Evolutionary conservation across 2,888 invertebrate species (phyloP), one percentile per base, ranked within the genome.

Genomic region (Clistopyga incitator): DNA sequence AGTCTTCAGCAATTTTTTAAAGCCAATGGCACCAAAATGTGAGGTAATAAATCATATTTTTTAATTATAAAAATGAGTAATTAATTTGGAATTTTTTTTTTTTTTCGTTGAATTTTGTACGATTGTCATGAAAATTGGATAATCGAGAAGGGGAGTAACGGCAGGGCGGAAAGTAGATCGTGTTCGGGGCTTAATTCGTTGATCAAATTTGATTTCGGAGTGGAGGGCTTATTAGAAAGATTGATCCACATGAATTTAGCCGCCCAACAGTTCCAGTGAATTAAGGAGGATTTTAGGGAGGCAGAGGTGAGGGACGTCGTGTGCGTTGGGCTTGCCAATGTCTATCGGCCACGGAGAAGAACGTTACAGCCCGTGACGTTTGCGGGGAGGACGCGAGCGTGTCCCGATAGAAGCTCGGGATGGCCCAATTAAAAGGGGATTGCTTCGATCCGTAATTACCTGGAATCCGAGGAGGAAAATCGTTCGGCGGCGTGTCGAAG

Each of bases 341-440:
- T 78, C 38, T 4, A 71, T 25, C 45, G 38, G 20, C 13, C 59
- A 72, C 74, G 56, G 59, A 54, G 74, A 61, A 70, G 74, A 56
- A 75, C 59, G 77, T 74, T 78, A 65, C 45, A 74, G 59, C 65
- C 54, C 64, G 76, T 77, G 76, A 81, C 71, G 67, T 18, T 64
- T 56, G 59, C 54, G 54, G 6, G 15, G 25, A 85, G 79, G 86
- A 85, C 86, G 88, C 85, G 72, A 86, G 74, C 77, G 77, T 77
- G 64, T 82, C 78, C 74, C 88, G 88, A 88, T 89, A 87, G 89
- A 85, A 85, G 87, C 87, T 86, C 65, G 74, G 88, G 88, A 89
- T 90, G 86, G 89, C 84, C 87, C 89, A 90, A 90, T 90, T 90
- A 89, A 90, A 90, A 88, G 88, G 88, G 85, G 87, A 90, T 90